phyloP scores from a whole-genome alignment of 1,140 invertebrate species.

The Charaxes varanes region DNA sequence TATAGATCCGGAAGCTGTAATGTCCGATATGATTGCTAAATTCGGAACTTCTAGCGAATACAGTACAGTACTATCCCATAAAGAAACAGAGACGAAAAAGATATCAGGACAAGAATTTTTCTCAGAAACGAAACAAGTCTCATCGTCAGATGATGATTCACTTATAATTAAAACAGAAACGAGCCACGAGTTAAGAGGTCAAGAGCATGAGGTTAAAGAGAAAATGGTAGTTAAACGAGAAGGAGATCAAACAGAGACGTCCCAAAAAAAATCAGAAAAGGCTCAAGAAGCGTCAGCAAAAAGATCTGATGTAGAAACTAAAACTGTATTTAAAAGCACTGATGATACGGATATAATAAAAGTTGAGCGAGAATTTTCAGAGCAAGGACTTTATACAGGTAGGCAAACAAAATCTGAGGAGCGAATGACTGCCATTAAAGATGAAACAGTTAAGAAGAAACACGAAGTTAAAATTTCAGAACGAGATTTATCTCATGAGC shows the following conservation, averaged over 20 bases:
- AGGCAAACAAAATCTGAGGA: slow-evolving; percentile 73
- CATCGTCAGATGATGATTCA: slow-evolving; percentile 70
- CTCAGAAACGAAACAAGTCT: slow-evolving; percentile 65
- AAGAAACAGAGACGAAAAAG: slow-evolving; percentile 68
- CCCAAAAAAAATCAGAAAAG: slow-evolving; percentile 64
- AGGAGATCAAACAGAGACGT: slow-evolving; percentile 66
- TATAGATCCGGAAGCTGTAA: slow-evolving; percentile 55
- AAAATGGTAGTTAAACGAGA: slow-evolving; percentile 59
- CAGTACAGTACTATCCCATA: slow-evolving; percentile 63
- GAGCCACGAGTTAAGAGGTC: slow-evolving; percentile 61
- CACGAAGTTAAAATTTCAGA: slow-evolving; percentile 71
- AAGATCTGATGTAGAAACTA: slow-evolving; percentile 64
- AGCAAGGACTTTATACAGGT: slow-evolving; percentile 67
- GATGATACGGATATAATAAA: slow-evolving; percentile 62
- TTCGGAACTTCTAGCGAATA: slow-evolving; percentile 47
- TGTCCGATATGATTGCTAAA: slow-evolving; percentile 61
- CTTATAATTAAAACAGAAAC: slow-evolving; percentile 68
- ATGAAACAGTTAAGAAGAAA: slow-evolving; percentile 68
- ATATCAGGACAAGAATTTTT: slow-evolving; percentile 70
- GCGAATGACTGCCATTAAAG: slow-evolving; percentile 69
- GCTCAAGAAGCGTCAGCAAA: slow-evolving; percentile 66
- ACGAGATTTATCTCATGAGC: slow-evolving; percentile 69
- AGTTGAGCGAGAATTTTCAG: slow-evolving; percentile 63
- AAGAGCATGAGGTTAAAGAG: slow-evolving; percentile 68
- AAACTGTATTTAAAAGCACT: slow-evolving; percentile 61